These are phyloP conservation scores for Agrilus mali DNA, from an alignment of 2,888 invertebrate genomes.

Conservation along the genomic window DNA sequence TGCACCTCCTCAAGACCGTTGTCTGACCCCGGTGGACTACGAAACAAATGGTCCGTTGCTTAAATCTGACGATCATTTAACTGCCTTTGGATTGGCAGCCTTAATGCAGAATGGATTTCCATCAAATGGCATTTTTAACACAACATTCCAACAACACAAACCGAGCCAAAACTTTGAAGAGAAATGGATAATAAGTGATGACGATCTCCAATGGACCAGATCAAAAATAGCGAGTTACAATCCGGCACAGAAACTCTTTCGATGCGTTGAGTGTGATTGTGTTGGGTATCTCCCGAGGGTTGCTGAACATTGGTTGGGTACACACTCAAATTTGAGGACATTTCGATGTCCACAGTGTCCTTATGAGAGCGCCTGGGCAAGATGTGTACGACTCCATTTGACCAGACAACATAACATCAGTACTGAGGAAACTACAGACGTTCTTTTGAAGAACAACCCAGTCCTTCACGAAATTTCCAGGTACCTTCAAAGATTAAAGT, in stretches of 20 bases:
- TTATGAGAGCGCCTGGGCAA: constrained; percentile 64
- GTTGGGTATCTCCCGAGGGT: constrained; percentile 60
- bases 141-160: constrained; percentile 40
- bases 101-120: constrained; percentile 65
- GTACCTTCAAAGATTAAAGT: constrained; percentile 55
- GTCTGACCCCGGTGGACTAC: constrained; percentile 36
- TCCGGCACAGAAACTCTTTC: constrained; percentile 60
- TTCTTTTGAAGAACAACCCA: constrained; percentile 56
- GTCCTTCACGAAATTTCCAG: constrained; percentile 62
- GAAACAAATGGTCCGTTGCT: constrained; percentile 36
- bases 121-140: constrained; percentile 49
- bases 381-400: constrained; percentile 60
- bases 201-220: constrained; percentile 59
- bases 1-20: constrained; percentile 26
- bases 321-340: constrained; percentile 53
- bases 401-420: constrained; percentile 58
- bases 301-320: constrained; percentile 67
- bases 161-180: constrained; percentile 27
- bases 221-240: constrained; percentile 73
- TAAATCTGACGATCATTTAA: constrained; percentile 60
- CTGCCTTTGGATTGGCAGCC: constrained; percentile 61
- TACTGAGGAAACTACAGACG: constrained; percentile 49
- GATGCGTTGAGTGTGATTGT: constrained; percentile 64
- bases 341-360: constrained; percentile 56
- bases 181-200: constrained; percentile 58